Base-by-base conservation (phyloP, 1,140 invertebrate species). In the Drosophila teissieri region DNA sequence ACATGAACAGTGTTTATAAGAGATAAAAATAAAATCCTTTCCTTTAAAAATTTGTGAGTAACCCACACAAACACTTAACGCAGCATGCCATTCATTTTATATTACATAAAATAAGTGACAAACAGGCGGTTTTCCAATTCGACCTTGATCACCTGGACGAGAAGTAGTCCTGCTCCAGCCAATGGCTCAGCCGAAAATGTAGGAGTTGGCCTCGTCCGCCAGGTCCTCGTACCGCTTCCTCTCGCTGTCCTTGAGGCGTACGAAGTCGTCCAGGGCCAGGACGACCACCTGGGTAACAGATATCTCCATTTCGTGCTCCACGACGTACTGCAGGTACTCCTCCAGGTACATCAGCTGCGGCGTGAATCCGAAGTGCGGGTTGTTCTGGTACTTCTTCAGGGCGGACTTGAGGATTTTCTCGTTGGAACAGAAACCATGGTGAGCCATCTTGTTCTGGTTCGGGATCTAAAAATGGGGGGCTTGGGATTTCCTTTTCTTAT, bases 371-470 rank as follows among this genome's bases (percentile, higher is more conserved):
- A 34, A n/a, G 1, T 22, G 37, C 2, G n/a, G 5, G 14, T 42
- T 22, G 8, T 39, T 3, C 15, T 76, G 55, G 24, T 65, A 80
- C 3, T 55, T 61, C 27, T 65, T 61, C 0, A 49, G 19, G 2
- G 37, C 48, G 15, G 68, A 40, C 8, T 80, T 72, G 0, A 81
- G 39, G 10, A 80, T 45, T 37, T 76, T 51, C n/a, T 72, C 42
- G n/a, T 76, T 70, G 64, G 31, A 56, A 31, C 78, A 80, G 42
- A 52, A 72, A 10, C 72, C 78, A 17, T 15, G 44, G 5, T 63
- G 49, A 7, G 78, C 64, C 78, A 51, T 51, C 49, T 34, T 36
- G 24, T 15, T 49, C 31, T 1, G 1, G 24, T 15, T 49, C 15
- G 1, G 3, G n/a, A 49, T 49, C 31, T 15, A 8, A 8, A 45